Percentiles rank a stretch among this genome's conserved stretches.
Conservation (phyloP, 1,140 invertebrate species). For the Mya arenaria region DNA sequence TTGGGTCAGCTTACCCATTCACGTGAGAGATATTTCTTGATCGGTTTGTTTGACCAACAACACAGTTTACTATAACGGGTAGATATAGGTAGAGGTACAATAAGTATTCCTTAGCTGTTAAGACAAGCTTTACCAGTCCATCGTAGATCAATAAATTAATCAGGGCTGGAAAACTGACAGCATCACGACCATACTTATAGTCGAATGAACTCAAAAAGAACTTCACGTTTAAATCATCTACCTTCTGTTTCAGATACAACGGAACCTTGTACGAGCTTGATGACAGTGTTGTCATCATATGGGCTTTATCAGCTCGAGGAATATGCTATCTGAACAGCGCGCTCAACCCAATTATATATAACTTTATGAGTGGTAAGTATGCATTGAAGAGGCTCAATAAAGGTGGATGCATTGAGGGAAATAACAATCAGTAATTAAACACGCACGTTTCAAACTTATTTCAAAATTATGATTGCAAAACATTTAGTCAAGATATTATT, state of each 20-base stretch:
- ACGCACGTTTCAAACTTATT: not conserved
- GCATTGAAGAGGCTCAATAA: not conserved
- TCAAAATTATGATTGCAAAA: not conserved
- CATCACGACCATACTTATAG: no score
- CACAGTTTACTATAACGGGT: no score
- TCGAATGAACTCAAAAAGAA: no score
- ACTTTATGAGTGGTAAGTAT: slow-evolving; percentile 93
- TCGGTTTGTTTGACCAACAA: no score
- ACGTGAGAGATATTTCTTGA: no score
- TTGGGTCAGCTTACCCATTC: no score
- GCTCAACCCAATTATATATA: slow-evolving; percentile 94
- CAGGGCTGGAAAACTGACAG: no score
- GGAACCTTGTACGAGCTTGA: slow-evolving; percentile 12
- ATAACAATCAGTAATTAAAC: not conserved
- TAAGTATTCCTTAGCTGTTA: no score
- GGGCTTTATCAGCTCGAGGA: slow-evolving; percentile 62
- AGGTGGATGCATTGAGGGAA: not conserved
- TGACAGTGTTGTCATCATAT: slow-evolving; percentile 11
- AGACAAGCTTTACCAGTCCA: no score
- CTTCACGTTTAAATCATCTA: not conserved
- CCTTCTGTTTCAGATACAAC: slow-evolving; percentile 29
- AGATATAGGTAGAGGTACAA: no score
- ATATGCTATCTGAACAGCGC: slow-evolving; percentile 91
- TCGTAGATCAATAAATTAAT: no score
- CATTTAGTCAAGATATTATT: not conserved